phyloP scores from a whole-genome alignment of 2,797 vertebrate species.

The Emys orbicularis region DNA sequence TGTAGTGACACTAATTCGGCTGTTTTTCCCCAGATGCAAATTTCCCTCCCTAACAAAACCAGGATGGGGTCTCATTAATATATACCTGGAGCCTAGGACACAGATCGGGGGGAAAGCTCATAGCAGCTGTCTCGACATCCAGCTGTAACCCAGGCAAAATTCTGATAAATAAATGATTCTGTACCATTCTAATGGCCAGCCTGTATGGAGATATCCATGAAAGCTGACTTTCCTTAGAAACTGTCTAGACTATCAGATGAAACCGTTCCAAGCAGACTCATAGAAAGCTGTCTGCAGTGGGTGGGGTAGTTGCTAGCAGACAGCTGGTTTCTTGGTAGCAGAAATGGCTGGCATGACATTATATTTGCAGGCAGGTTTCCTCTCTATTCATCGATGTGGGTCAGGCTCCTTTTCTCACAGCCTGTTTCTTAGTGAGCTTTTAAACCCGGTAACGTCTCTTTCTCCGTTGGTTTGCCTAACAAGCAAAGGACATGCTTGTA shows the following conservation, averaged over 20 bases:
- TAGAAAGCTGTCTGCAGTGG: neutral
- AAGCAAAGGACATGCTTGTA: accelerated
- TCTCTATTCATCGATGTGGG: neutral
- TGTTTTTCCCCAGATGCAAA: accelerated
- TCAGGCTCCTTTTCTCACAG: neutral
- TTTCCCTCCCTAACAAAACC: neutral
- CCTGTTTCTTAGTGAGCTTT: neutral
- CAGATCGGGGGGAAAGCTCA: neutral
- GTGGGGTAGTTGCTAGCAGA: neutral
- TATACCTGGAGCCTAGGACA: accelerated
- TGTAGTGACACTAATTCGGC: neutral
- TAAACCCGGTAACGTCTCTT: neutral
- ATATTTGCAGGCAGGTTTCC: neutral
- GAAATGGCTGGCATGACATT: neutral
- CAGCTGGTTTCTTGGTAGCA: neutral
- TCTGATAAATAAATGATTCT: neutral
- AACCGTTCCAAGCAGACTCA: neutral
- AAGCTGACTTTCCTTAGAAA: accelerated
- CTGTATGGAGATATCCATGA: neutral
- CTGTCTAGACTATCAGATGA: neutral
- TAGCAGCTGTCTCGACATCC: neutral
- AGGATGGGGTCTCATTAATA: neutral
- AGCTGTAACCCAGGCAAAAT: neutral
- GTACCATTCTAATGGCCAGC: neutral
- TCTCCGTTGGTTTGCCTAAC: neutral